Evolutionary conservation across 2,888 invertebrate genomes (phyloP), one percentile per base, ranked within the genome.

Genomic region (Cheiracanthium punctorium): DNA sequence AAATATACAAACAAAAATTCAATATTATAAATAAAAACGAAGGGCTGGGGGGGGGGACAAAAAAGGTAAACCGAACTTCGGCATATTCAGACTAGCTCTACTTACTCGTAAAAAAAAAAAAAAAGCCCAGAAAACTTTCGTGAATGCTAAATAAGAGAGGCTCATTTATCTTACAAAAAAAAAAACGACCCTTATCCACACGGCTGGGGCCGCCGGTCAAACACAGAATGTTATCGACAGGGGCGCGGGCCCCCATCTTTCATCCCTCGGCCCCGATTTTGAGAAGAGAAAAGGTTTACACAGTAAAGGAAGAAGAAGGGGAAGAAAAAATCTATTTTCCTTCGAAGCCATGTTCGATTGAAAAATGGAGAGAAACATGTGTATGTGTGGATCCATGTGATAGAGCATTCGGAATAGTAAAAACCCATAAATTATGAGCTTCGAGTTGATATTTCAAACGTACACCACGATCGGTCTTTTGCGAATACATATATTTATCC

Each of bases 371-470:
- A n/a, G n/a, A n/a, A 67, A 52, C 75, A 72, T 24, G 71, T 80
- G 64, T 29, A 52, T 69, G 67, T 72, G 74, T 74, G 85, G 73
- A 80, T 74, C 69, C 75, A 8, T 37, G 74, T 85, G 85, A 85
- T 85, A 85, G 72, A 85, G 64, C 69, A 41, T 80, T 85, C 74
- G 74, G 64, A 85, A 85, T 75, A 52, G 85, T 74, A 85, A 85
- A 58, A 85, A 74, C 69, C 70, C 85, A 85, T 85, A 85, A 85
- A 85, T 85, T 85, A 85, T 75, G 85, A 75, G 74, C 74, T 73
- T 20, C 69, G 7, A 80, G 85, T 79, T 85, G 73, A 74, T 85
- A 85, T 85, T 85, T 80, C 80, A 80, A 75, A 58, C 70, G n/a
- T 48, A 77, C 24, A 48, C 48, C 69, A 14, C 28, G 20, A 72